Conservation (phyloP, 2,113 vertebrate species). For the Pelecanoides urinatrix region DNA sequence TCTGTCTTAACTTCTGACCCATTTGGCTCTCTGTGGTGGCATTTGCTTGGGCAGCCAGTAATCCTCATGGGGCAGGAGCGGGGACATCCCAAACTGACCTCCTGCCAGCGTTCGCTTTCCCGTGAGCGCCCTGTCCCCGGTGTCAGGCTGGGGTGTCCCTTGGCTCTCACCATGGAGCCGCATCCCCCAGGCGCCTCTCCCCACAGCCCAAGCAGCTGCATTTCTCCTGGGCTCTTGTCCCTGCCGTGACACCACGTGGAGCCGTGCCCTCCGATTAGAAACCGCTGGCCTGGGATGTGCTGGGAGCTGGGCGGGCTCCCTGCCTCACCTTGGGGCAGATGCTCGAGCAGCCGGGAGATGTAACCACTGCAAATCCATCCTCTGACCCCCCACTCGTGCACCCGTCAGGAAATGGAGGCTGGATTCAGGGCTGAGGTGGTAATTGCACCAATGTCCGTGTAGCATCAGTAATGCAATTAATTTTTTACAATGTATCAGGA, state of each 20-base stretch:
- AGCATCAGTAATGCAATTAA: not conserved
- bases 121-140: fast-evolving
- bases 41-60: not conserved
- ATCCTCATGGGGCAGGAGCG: not conserved
- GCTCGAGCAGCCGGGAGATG: not conserved
- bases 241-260: not conserved
- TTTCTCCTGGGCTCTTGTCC: not conserved
- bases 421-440: not conserved
- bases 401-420: not conserved
- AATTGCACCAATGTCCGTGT: not conserved
- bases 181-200: not conserved
- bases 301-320: not conserved
- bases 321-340: not conserved
- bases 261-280: not conserved
- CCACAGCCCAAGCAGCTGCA: not conserved
- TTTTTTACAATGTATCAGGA: not conserved
- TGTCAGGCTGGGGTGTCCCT: not conserved
- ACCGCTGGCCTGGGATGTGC: not conserved
- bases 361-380: not conserved
- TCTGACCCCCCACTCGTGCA: not conserved
- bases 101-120: not conserved
- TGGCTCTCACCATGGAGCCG: not conserved
- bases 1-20: not conserved
- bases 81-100: not conserved
- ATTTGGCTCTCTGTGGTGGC: not conserved